Base-by-base conservation (phyloP, 2,113 vertebrate genomes). In the Ptychochromis oligacanthus region DNA sequence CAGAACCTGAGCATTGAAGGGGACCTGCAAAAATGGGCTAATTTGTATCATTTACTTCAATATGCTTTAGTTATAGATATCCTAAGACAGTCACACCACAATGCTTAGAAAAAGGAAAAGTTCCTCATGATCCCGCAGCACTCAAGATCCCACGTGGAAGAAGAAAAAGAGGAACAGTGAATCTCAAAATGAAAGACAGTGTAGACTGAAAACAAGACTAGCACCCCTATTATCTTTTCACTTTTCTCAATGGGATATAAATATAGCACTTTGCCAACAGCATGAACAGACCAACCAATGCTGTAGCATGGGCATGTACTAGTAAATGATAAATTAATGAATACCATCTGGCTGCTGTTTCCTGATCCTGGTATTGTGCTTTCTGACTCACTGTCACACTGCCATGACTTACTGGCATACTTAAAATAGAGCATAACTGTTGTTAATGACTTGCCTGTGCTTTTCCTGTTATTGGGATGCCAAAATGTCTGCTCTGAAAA, bases 371-470 rank as follows among this genome's bases (percentile, higher is more conserved):
- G 24, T 20, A 13, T 52, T 72, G 65, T 1, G 0, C 24, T 49
- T 70, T 28, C 1, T 20, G 40, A 5, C 10, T 49, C 15, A 49
- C 15, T 20, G 43, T 20, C 65, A 12, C 64, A 70, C 40, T 49
- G 24, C 26, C 49, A 20, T 0, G 24, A 52, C 43, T 52, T 28
- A 49, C 1, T 49, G 17, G 40, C 24, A 49, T 67, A 24, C 6
- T 52, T 70, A 46, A 24, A n/a, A 70, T 18, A 1, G 43, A 28
- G 6, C 65, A 31, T 1, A 7, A 4, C 24, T 67, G 17, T 67
- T 40, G 8, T 46, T 46, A 67, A 46, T 67, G 0, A 26, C 3
- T 0, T 18, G 22, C 40, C 22, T 46, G 38, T 0, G 4, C 14
- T 67, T 67, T 26, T 67, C 22, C 40, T 67, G 38, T 18, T 46